A percentile compares a stretch with the other conserved stretches of the same genome.
Conservation (phyloP, 2,888 invertebrate genomes). For the Margaritifera margaritifera region DNA sequence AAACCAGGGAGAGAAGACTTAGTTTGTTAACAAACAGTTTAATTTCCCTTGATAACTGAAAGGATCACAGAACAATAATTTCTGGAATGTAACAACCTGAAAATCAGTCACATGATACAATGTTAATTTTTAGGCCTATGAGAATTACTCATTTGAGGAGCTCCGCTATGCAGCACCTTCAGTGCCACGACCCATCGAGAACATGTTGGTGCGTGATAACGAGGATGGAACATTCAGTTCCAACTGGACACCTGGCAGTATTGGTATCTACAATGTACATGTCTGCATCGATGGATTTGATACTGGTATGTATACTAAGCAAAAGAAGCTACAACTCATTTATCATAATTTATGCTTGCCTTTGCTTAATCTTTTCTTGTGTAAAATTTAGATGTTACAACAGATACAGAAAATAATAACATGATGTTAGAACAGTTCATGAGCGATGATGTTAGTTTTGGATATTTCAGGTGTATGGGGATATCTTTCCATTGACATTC, state of each 20-base stretch:
- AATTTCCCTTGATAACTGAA: too few relatives aligned
- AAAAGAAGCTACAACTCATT: neutral
- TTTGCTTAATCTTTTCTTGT: too few relatives aligned
- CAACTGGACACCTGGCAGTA: conserved; percentile 91
- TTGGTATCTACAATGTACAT: conserved; percentile 91
- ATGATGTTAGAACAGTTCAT: too few relatives aligned
- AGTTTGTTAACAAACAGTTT: too few relatives aligned
- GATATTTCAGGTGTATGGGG: too few relatives aligned
- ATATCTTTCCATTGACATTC: neutral
- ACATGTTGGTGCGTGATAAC: conserved; percentile 84
- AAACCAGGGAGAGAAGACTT: too few relatives aligned
- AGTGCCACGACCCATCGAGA: conserved; percentile 83
- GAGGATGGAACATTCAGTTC: conserved; percentile 88
- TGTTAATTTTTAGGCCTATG: conserved; percentile 80
- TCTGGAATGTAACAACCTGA: too few relatives aligned
- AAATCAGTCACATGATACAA: neutral
- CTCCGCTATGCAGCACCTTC: conserved; percentile 82
- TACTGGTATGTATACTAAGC: conserved; percentile 61
- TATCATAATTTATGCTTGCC: too few relatives aligned
- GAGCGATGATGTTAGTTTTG: neutral
- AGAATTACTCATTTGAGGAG: conserved; percentile 96
- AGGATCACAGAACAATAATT: too few relatives aligned
- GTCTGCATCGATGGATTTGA: conserved; percentile 88
- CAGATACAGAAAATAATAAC: neutral
- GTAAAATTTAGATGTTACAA: too few relatives aligned